These are phyloP conservation scores for Tapera naevia DNA, from an alignment of 2,797 vertebrate species.

Conservation along the genomic window DNA sequence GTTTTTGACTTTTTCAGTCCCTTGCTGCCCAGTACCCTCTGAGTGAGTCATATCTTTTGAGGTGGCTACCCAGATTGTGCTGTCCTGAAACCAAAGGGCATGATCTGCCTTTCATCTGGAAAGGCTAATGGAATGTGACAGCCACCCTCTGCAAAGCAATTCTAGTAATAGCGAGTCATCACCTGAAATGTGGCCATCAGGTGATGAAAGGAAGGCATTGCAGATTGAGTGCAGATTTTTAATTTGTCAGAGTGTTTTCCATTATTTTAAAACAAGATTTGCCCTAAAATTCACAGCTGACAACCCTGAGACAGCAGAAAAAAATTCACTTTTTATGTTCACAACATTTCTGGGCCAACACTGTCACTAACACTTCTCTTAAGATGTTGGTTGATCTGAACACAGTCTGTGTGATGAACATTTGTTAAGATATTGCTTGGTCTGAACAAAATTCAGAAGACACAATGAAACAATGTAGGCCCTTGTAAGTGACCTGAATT, in stretches of 20 bases:
- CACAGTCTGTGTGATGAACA: not conserved
- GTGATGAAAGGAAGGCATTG: not conserved
- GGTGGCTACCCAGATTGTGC: not conserved
- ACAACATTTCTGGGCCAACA: not conserved
- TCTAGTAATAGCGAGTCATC: not conserved
- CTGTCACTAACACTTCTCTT: not conserved
- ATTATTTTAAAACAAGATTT: not conserved
- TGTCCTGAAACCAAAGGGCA: not conserved
- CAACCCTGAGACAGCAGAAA: not conserved
- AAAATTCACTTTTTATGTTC: not conserved
- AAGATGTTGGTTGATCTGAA: not conserved
- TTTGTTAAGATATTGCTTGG: not conserved
- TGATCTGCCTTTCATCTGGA: not conserved
- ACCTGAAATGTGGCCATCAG: not conserved
- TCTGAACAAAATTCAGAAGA: not conserved
- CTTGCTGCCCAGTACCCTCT: not conserved
- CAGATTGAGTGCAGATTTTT: not conserved
- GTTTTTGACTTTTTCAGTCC: not conserved
- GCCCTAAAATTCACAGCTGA: not conserved
- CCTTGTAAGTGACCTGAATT: not conserved
- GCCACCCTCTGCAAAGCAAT: not conserved
- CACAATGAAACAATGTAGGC: not conserved
- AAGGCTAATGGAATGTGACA: not conserved
- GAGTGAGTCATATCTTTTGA: not conserved
- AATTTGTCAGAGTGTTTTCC: not conserved